Percentiles rank a stretch among this genome's conserved stretches.
These are phyloP conservation scores for Emmelina monodactyla DNA, from an alignment of 2,888 invertebrate genomes.

Conservation along the genomic window DNA sequence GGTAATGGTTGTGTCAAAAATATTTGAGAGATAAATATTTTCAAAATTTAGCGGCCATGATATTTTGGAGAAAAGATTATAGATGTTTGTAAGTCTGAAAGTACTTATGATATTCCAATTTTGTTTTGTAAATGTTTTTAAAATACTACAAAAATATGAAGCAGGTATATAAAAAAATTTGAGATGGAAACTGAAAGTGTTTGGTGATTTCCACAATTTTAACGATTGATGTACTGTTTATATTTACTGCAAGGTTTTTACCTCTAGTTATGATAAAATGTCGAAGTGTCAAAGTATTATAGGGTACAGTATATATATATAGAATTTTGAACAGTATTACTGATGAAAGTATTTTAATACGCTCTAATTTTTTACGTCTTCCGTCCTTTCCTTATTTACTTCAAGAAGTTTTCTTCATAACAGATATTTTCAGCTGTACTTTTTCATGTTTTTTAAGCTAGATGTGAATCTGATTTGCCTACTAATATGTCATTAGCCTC, in stretches of 20 bases:
- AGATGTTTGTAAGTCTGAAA: constrained; percentile 43
- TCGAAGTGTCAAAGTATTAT: constrained; percentile 41
- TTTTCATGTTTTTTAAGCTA: too few species aligned
- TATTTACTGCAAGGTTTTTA: constrained; percentile 19
- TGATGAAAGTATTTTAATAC: constrained; percentile 12
- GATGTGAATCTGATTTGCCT: too few species aligned
- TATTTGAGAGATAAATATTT: constrained; percentile 61
- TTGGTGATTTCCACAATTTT: not conserved
- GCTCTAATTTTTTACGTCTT: constrained; percentile 56
- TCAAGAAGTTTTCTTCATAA: constrained; percentile 15
- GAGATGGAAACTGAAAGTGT: not conserved
- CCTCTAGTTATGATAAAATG: too few species aligned
- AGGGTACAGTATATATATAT: constrained; percentile 37
- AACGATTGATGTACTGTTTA: constrained; percentile 17
- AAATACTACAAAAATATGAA: constrained; percentile 15
- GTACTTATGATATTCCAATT: constrained; percentile 28
- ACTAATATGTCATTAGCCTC: too few species aligned
- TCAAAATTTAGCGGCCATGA: constrained; percentile 48
- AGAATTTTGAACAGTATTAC: constrained; percentile 1
- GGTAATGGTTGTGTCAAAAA: constrained; percentile 60
- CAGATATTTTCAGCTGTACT: constrained; percentile 16
- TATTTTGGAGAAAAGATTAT: constrained; percentile 48
- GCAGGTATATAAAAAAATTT: too few species aligned
- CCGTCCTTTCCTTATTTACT: constrained; percentile 50
- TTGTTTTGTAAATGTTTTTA: not conserved